Evolutionary conservation across 2,113 vertebrate species (phyloP), one percentile per base, ranked within the genome.

Genomic region (Riparia riparia): DNA sequence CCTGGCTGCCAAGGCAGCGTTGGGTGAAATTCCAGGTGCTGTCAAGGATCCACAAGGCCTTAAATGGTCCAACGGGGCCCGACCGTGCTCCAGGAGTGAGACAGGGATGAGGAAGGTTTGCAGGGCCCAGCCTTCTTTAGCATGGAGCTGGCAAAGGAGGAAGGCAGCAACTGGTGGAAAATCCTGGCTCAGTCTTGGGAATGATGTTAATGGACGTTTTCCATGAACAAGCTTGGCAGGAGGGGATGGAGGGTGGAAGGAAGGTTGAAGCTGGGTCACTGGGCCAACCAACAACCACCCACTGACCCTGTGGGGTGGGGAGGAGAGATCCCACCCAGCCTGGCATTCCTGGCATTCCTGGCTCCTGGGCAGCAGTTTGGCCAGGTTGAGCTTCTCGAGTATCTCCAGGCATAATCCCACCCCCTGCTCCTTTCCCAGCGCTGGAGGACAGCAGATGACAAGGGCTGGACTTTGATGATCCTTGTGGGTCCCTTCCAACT

Each of bases 61-160:
- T 94, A 95, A 95, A 95, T 89, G 93, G 93, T 51, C 31, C 81
- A 91, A 44, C 0, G 0, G 10, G 7, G 10, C 71, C 49, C 0
- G 1, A 21, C 0, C 0, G 0, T 1, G 4, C 74, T 64, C 1
- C 0, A 14, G 61, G 86, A 86, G 56, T 0, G 13, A 49, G 65
- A 74, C 1, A 0, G 31, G 44, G 49, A 60, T 3, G 7, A 82
- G 63, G 53, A 41, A 41, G 50, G 20, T 63, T 73, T 76, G 82
- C 63, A 83, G 39, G 76, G 54, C 3, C 0, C 66, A 53, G 50
- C 96, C 90, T 96, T 96, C 88, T 95, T 97, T 94, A 93, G 96
- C 82, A 73, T 0, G 0, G 81, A 93, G 32, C 84, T 96, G 93
- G 95, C 96, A 94, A 86, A 78, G 84, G 17, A 65, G 63, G 68